phyloP scores from a whole-genome alignment of 2,113 vertebrate species.

The Phaethon lepturus region DNA sequence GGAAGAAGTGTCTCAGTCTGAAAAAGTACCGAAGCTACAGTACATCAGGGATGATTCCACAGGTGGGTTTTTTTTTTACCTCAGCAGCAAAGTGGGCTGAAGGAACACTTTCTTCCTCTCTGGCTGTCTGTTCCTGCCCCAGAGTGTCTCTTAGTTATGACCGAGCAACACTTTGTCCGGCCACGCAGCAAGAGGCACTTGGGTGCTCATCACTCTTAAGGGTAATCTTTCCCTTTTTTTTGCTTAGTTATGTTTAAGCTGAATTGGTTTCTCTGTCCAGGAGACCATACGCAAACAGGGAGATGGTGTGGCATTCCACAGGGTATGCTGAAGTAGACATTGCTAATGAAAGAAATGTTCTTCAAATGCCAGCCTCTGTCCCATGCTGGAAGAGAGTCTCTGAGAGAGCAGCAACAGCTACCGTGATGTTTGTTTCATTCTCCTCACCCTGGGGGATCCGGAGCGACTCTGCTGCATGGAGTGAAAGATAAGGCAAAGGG shows the following conservation, averaged over 20 bases:
- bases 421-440: accelerated
- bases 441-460: background rate
- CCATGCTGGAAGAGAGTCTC: background rate
- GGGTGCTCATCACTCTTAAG: background rate
- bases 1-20: background rate
- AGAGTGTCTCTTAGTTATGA: accelerated
- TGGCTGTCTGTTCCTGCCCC: background rate
- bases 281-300: background rate
- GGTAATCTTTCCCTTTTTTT: background rate
- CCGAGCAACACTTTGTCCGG: background rate
- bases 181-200: background rate
- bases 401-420: background rate
- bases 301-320: background rate
- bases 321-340: background rate
- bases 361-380: background rate
- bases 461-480: background rate
- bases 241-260: background rate
- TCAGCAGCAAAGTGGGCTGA: background rate
- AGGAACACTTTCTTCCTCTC: background rate
- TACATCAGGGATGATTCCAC: background rate
- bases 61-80: background rate
- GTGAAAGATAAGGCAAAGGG: background rate
- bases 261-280: background rate
- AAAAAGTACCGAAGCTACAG: background rate
- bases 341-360: background rate